Conservation (phyloP, 1,140 invertebrate genomes). For the Ericerus pela region DNA sequence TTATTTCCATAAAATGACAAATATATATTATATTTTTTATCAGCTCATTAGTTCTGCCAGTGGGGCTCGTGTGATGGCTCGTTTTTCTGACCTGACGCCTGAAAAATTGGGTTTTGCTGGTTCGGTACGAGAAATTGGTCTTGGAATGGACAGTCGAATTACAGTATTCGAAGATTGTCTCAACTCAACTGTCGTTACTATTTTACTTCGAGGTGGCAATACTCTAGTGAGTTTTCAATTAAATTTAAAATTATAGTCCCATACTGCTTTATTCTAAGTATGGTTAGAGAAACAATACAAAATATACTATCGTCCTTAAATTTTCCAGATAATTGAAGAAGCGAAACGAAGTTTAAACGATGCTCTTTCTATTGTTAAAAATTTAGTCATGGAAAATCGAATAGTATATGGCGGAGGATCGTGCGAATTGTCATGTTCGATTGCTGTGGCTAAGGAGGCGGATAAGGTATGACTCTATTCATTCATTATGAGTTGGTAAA, state of each 20-base stretch:
- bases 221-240: slow-evolving; percentile 59
- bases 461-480: slow-evolving; percentile 71
- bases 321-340: slow-evolving; percentile 77
- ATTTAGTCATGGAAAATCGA: slow-evolving; percentile 79
- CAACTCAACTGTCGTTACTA: slow-evolving; percentile 92
- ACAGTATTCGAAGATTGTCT: slow-evolving; percentile 95
- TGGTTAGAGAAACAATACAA: too few species aligned
- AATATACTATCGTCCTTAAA: slow-evolving; percentile 13
- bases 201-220: slow-evolving; percentile 93
- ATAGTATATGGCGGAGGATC: slow-evolving; percentile 97
- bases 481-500: too few species aligned
- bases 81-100: slow-evolving; percentile 84
- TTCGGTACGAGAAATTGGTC: slow-evolving; percentile 78
- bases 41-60: slow-evolving; percentile 95
- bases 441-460: slow-evolving; percentile 76
- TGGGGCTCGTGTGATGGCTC: slow-evolving; percentile 91
- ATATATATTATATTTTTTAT: too few species aligned
- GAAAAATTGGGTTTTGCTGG: slow-evolving; percentile 91
- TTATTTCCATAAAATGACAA: too few species aligned
- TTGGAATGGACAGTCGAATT: slow-evolving; percentile 96
- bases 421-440: slow-evolving; percentile 84
- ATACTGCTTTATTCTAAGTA: neutral
- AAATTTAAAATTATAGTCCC: slow-evolving; percentile 4
- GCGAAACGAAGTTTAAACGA: slow-evolving; percentile 96
- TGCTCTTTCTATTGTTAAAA: slow-evolving; percentile 91